A percentile compares a stretch with the other conserved stretches of the same genome.
Evolutionary conservation across 2,113 vertebrate species (phyloP).

Genomic region (Antigone vipio): DNA sequence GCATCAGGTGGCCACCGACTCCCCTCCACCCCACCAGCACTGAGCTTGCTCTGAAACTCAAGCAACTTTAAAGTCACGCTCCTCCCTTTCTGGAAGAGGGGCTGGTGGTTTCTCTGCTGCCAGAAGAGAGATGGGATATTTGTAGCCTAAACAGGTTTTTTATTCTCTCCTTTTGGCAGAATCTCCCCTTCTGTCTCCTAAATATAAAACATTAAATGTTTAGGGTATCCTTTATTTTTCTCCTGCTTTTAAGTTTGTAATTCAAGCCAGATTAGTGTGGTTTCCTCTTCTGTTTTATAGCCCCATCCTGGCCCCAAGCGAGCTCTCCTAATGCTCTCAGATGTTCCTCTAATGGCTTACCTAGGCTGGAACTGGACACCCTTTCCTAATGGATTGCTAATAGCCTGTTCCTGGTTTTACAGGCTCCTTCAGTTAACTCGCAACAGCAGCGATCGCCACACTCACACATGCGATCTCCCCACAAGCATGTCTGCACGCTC

Average conservation of each 20-base stretch:
- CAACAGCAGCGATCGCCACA: neutral
- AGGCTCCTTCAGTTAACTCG: conserved; percentile 67
- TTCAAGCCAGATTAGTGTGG: conserved; percentile 71
- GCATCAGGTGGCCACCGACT: rapidly evolving
- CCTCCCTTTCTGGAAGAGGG: conserved; percentile 30
- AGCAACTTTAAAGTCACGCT: neutral
- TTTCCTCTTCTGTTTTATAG: conserved; percentile 71
- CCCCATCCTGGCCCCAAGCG: conserved; percentile 69
- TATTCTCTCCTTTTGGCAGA: conserved; percentile 45
- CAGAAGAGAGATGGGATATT: conserved; percentile 22
- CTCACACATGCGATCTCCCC: neutral
- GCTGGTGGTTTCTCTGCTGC: conserved; percentile 2
- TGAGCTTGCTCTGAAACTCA: neutral
- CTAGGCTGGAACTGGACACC: conserved; percentile 77
- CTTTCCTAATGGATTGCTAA: conserved; percentile 80
- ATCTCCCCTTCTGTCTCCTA: conserved; percentile 60
- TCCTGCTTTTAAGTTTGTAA: conserved; percentile 75
- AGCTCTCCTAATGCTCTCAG: conserved; percentile 71
- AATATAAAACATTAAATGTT: conserved; percentile 71
- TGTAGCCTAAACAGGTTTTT: conserved; percentile 36
- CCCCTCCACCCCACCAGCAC: neutral
- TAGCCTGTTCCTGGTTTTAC: conserved; percentile 82
- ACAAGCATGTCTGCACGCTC: neutral
- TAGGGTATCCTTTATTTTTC: conserved; percentile 55
- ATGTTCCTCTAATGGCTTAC: conserved; percentile 79